Evolutionary conservation across 2,113 vertebrate genomes (phyloP).

Genomic region (Oxyruncus cristatus): DNA sequence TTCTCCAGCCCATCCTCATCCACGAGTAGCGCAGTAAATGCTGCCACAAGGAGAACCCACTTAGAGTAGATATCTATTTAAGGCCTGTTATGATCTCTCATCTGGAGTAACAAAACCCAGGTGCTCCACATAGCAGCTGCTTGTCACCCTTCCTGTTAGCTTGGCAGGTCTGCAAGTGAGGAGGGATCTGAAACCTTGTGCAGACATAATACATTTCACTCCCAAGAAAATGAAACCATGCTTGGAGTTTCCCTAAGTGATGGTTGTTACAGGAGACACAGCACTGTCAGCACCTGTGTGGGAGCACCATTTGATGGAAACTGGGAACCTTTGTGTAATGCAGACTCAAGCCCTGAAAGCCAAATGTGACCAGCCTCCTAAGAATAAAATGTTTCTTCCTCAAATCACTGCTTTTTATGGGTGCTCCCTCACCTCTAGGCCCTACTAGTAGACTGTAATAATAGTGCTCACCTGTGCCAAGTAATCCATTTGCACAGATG

Average conservation of each 20-base stretch:
- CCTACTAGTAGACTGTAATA: not conserved
- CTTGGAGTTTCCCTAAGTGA: constrained; percentile 6
- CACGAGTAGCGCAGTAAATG: not conserved
- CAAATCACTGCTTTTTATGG: not conserved
- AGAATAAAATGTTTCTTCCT: not conserved
- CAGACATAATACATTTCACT: constrained; percentile 18
- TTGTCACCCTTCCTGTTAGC: constrained; percentile 22
- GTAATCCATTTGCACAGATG: not conserved
- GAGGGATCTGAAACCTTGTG: constrained; percentile 4
- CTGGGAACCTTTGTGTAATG: not conserved
- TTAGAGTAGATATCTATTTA: not conserved
- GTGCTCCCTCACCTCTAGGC: not conserved
- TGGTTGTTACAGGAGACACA: not conserved
- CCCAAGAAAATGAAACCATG: constrained; percentile 24
- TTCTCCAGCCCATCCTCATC: not conserved
- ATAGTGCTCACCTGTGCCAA: not conserved
- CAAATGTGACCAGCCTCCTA: not conserved
- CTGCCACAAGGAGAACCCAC: not conserved
- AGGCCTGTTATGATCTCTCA: not conserved
- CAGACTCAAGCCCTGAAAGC: not conserved
- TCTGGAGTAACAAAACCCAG: constrained; percentile 39
- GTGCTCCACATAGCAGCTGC: not conserved
- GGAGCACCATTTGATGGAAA: not conserved
- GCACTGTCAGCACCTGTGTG: constrained; percentile 9
- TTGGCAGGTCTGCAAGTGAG: constrained; percentile 16